Percentiles rank a stretch among this genome's conserved stretches.
phyloP scores from a whole-genome alignment of 2,888 invertebrate genomes.

The Drosophila anomalipes region DNA sequence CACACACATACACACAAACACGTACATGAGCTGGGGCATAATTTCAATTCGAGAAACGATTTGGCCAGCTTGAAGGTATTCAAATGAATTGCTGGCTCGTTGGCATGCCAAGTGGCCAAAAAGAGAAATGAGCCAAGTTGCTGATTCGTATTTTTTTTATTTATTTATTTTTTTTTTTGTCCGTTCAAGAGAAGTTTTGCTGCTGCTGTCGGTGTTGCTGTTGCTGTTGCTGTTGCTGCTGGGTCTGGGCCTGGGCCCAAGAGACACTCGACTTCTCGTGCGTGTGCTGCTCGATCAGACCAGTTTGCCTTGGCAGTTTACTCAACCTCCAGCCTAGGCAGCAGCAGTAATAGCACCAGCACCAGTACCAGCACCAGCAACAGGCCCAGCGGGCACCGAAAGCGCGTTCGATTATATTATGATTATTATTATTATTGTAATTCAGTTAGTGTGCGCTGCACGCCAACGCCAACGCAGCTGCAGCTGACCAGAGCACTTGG shows the following conservation, averaged over 20 bases:
- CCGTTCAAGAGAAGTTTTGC: slow-evolving; percentile 2
- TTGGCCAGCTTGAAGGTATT: slow-evolving; percentile 61
- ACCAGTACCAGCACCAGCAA: background rate
- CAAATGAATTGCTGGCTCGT: slow-evolving; percentile 57
- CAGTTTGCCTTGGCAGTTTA: slow-evolving; percentile 83
- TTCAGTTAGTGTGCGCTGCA: slow-evolving; percentile 67
- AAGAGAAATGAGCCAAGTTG: slow-evolving; percentile 42
- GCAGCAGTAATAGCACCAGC: background rate
- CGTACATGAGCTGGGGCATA: slow-evolving; percentile 37
- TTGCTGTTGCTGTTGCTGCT: slow-evolving; percentile 29
- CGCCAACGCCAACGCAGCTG: slow-evolving; percentile 69
- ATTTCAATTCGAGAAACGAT: slow-evolving; percentile 65
- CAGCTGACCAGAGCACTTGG: slow-evolving; percentile 32
- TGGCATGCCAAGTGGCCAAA: slow-evolving; percentile 64
- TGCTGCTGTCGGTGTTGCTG: slow-evolving; percentile 3
- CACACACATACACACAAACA: slow-evolving; percentile 3
- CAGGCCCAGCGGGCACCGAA: slow-evolving; percentile 9
- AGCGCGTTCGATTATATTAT: slow-evolving; percentile 60
- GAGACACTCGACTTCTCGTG: slow-evolving; percentile 27
- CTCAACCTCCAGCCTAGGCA: slow-evolving; percentile 67
- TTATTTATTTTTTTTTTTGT: background rate
- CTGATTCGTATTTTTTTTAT: slow-evolving; percentile 4
- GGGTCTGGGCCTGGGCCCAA: slow-evolving; percentile 29
- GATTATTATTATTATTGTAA: slow-evolving; percentile 61
- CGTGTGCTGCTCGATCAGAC: slow-evolving; percentile 59